These are phyloP conservation scores for Perccottus glenii DNA, from an alignment of 2,113 vertebrate species.

Conservation along the genomic window DNA sequence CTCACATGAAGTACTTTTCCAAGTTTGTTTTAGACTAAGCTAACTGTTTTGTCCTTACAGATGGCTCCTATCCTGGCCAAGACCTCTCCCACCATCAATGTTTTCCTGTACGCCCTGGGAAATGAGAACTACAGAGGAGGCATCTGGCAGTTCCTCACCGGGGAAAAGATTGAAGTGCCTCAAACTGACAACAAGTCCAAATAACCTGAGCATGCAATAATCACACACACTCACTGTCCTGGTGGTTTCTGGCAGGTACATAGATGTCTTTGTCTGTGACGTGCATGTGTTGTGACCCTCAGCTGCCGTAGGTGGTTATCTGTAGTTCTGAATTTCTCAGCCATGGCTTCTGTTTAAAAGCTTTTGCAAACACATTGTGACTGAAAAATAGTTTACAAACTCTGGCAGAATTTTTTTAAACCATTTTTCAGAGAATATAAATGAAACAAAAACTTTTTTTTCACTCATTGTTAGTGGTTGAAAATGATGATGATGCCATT, in stretches of 20 bases:
- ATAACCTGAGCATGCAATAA: conserved; percentile 74
- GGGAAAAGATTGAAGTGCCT: conserved; percentile 84
- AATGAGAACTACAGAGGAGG: conserved; percentile 89
- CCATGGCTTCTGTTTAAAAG: neutral
- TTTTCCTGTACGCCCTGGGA: conserved; percentile 88
- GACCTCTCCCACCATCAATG: conserved; percentile 85
- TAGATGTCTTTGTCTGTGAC: conserved; percentile 28
- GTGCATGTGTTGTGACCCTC: conserved; percentile 33
- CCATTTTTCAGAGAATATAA: no score
- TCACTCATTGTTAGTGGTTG: no score
- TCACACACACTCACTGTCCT: conserved; percentile 50
- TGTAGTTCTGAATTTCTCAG: conserved; percentile 6
- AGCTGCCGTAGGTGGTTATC: neutral
- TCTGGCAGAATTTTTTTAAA: no score
- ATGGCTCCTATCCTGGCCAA: conserved; percentile 94
- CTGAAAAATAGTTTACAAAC: no score
- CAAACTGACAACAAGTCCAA: conserved; percentile 88
- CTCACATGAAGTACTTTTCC: neutral
- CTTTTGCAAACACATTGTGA: neutral
- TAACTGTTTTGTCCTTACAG: conserved; percentile 71
- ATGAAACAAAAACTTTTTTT: no score
- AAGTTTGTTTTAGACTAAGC: neutral
- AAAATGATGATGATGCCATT: no score
- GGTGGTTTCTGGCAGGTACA: conserved; percentile 62
- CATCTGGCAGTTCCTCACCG: conserved; percentile 89